Percentiles rank a stretch among this genome's conserved stretches.
phyloP scores from a whole-genome alignment of 2,888 invertebrate genomes.

The Caenorhabditis afra region DNA sequence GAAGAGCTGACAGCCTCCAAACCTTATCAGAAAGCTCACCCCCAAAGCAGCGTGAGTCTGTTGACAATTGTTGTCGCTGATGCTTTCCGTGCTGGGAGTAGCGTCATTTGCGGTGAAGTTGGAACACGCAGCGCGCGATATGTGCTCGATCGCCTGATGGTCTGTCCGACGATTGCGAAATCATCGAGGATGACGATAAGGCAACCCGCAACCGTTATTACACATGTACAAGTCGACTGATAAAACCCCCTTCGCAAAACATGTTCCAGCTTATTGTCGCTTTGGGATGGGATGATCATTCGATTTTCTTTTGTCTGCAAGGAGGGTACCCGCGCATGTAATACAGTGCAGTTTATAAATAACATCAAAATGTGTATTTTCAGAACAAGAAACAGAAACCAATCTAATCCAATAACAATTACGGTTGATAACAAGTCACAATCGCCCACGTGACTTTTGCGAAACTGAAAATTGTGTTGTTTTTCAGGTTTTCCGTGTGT shows the following conservation, averaged over 20 bases:
- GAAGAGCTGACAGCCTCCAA: slow-evolving; percentile 20
- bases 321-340: no score
- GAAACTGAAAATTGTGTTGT: slow-evolving; percentile 13
- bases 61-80: slow-evolving; percentile 32
- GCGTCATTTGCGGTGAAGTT: slow-evolving; percentile 19
- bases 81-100: no score
- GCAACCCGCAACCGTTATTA: neutral
- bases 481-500: neutral
- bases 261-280: neutral
- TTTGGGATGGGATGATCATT: no score
- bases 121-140: slow-evolving; percentile 43
- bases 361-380: no score
- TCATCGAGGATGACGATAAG: slow-evolving; percentile 11
- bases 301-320: no score
- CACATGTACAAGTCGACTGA: no score
- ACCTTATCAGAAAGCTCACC: slow-evolving; percentile 23
- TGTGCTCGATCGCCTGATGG: slow-evolving; percentile 55
- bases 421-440: no score
- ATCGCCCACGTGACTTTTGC: slow-evolving; percentile 39
- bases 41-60: slow-evolving; percentile 15
- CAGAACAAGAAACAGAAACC: no score
- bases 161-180: slow-evolving; percentile 36
- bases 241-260: neutral
- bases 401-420: no score
- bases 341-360: no score